A percentile compares a stretch with the other conserved stretches of the same genome.
phyloP scores from a whole-genome alignment of 2,888 invertebrate species.

The Cistogaster globosa region DNA sequence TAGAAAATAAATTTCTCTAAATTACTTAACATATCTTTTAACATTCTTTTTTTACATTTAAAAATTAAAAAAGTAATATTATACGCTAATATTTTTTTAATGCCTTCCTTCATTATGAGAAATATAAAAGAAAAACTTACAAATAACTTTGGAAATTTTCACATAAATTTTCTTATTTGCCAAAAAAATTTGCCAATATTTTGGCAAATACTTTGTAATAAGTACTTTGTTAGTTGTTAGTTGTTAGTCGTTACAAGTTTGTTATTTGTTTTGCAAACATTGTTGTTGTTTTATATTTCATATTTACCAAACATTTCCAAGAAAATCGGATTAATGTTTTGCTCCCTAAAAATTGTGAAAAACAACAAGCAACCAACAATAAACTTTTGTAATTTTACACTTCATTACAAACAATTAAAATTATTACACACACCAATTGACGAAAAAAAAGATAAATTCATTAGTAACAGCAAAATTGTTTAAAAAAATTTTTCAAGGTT shows the following conservation, averaged over 20 bases:
- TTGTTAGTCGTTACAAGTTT: not conserved
- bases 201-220: conserved; percentile 37
- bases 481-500: not conserved
- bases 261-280: conserved; percentile 10
- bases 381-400: conserved; percentile 66
- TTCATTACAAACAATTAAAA: conserved; percentile 67
- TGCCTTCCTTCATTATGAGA: no score
- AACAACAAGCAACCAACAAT: conserved; percentile 1
- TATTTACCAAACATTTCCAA: conserved; percentile 2
- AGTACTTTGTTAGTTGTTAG: conserved; percentile 14
- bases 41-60: no score
- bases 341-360: conserved; percentile 3
- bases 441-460: conserved; percentile 28
- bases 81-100: no score
- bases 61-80: no score
- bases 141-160: not conserved
- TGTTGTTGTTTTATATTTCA: not conserved
- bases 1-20: no score
- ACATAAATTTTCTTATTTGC: conserved; percentile 5
- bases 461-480: conserved; percentile 36
- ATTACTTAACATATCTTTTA: no score
- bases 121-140: not conserved
- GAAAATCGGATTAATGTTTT: conserved; percentile 56
- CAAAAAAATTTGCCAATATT: conserved; percentile 20
- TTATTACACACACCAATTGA: conserved; percentile 54